A percentile compares a stretch with the other conserved stretches of the same genome.
These are phyloP conservation scores for Syrrhaptes paradoxus DNA, from an alignment of 2,113 vertebrate genomes.

Conservation along the genomic window DNA sequence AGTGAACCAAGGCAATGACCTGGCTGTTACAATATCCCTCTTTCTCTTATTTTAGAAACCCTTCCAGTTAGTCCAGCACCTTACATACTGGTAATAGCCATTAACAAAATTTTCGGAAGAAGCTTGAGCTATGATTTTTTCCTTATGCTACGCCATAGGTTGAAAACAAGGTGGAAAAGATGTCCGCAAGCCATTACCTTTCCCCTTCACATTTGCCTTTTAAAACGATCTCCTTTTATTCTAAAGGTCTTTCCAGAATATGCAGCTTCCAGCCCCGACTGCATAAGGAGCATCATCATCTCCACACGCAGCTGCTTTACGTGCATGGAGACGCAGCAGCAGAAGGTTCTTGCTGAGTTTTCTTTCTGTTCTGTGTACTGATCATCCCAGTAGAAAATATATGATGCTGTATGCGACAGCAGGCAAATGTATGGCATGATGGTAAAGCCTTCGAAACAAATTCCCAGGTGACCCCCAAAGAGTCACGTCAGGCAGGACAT, in stretches of 20 bases:
- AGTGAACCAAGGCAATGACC: not conserved
- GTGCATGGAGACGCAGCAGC: not conserved
- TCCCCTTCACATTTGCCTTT: not conserved
- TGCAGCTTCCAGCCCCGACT: not conserved
- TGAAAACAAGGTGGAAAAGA: not conserved
- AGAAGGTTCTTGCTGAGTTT: not conserved
- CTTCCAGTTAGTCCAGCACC: not conserved
- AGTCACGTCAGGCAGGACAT: not conserved
- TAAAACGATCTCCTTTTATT: not conserved
- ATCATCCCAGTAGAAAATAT: constrained; percentile 43
- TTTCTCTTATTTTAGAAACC: not conserved
- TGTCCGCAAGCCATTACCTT: not conserved
- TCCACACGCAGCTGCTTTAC: not conserved
- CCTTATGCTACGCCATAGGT: not conserved
- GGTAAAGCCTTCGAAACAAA: constrained; percentile 60
- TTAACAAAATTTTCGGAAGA: not conserved
- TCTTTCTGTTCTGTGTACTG: not conserved
- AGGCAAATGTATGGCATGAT: constrained; percentile 50
- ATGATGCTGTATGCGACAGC: not conserved
- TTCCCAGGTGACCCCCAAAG: constrained; percentile 34
- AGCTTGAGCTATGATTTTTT: not conserved
- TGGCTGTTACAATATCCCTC: not conserved
- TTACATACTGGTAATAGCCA: not conserved
- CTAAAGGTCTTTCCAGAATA: not conserved
- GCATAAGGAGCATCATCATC: not conserved